phyloP scores from a whole-genome alignment of 2,113 vertebrate genomes.

The Chlamydotis undulata region DNA sequence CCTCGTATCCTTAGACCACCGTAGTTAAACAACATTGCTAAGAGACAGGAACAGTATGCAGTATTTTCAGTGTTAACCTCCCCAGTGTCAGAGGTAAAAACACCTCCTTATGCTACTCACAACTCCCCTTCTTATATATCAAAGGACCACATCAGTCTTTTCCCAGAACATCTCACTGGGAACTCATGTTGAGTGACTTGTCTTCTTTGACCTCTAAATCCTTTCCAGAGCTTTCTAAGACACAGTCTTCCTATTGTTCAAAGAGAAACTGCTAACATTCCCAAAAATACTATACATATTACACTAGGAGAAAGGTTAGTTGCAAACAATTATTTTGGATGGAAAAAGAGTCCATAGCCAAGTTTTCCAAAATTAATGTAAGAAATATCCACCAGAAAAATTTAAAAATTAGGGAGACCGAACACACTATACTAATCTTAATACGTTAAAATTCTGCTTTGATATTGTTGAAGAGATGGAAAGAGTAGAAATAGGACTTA shows the following conservation, averaged over 20 bases:
- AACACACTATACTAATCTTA: not conserved
- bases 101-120: constrained; percentile 57
- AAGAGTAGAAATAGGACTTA: not conserved
- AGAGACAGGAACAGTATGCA: constrained; percentile 32
- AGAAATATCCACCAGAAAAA: not conserved
- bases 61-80: constrained; percentile 48
- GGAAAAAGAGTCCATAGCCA: not conserved
- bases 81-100: constrained; percentile 59
- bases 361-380: not conserved
- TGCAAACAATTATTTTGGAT: not conserved
- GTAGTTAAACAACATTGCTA: constrained; percentile 31
- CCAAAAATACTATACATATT: not conserved
- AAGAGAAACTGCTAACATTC: not conserved
- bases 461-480: not conserved
- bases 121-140: constrained; percentile 69
- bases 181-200: constrained; percentile 68
- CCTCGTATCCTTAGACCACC: not conserved
- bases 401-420: not conserved
- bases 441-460: not conserved
- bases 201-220: constrained; percentile 71
- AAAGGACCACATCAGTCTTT: constrained; percentile 67
- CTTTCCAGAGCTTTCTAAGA: constrained; percentile 65
- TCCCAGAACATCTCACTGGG: constrained; percentile 63
- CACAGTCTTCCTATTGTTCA: constrained; percentile 61
- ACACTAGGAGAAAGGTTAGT: not conserved